A percentile compares a stretch with the other conserved stretches of the same genome.
phyloP scores from a whole-genome alignment of 2,797 vertebrate genomes.

The Pseudochirops corinnae region DNA sequence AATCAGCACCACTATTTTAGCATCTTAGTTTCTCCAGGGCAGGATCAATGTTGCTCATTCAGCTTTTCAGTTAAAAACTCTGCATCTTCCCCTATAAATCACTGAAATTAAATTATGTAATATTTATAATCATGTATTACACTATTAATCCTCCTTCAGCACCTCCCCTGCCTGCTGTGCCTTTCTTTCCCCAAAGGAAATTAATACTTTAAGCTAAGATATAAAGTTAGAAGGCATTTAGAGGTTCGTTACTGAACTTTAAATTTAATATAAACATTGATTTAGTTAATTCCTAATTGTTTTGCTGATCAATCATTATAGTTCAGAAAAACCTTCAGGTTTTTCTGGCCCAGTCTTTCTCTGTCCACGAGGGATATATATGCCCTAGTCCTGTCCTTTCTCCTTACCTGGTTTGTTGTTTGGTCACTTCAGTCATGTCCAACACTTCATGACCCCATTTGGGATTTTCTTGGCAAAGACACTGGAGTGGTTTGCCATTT shows the following conservation, averaged over 20 bases:
- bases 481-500: neutral
- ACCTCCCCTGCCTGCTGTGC: neutral
- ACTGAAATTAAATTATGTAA: neutral
- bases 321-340: neutral
- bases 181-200: neutral
- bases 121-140: neutral
- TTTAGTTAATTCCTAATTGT: neutral
- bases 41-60: neutral
- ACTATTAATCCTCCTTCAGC: neutral
- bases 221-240: neutral
- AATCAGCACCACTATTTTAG: neutral
- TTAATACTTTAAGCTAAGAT: neutral
- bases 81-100: neutral
- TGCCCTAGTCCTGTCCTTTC: neutral
- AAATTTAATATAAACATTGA: neutral
- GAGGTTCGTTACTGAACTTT: neutral
- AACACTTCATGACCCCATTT: neutral
- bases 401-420: neutral
- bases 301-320: neutral
- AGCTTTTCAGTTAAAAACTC: neutral
- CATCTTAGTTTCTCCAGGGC: neutral
- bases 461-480: neutral
- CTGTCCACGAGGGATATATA: neutral
- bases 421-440: neutral
- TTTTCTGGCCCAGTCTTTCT: neutral